Conservation (phyloP, 2,797 vertebrate genomes). For the Paratrypauchen microcephalus region DNA sequence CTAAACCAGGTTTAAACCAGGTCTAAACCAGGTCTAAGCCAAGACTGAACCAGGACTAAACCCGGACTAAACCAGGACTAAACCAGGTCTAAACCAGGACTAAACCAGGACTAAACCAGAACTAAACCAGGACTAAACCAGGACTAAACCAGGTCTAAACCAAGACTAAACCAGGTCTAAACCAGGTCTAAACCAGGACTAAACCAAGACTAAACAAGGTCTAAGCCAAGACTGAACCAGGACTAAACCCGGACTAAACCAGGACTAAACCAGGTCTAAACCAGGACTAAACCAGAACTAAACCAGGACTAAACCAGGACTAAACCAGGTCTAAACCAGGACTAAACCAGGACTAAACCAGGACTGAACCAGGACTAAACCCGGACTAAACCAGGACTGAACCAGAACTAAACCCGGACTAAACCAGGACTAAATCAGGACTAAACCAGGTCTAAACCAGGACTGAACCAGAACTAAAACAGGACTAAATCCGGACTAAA, state of each 20-base stretch:
- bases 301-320: neutral
- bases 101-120: constrained; percentile 1
- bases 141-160: neutral
- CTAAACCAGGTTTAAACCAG: neutral
- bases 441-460: neutral
- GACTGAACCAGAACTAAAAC: neutral
- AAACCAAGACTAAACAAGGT: neutral
- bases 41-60: neutral
- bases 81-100: neutral
- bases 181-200: neutral
- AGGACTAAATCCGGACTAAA: neutral
- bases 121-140: constrained; percentile 1
- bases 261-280: neutral
- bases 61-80: neutral
- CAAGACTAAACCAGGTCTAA: neutral
- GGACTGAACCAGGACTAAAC: neutral
- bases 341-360: neutral
- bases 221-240: neutral
- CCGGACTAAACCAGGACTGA: neutral
- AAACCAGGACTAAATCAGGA: neutral
- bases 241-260: neutral
- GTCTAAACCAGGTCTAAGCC: neutral
- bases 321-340: neutral
- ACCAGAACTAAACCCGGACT: neutral
- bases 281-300: neutral